Base-by-base conservation (phyloP, 2,113 vertebrate species). In the Tachysurus vachellii region DNA sequence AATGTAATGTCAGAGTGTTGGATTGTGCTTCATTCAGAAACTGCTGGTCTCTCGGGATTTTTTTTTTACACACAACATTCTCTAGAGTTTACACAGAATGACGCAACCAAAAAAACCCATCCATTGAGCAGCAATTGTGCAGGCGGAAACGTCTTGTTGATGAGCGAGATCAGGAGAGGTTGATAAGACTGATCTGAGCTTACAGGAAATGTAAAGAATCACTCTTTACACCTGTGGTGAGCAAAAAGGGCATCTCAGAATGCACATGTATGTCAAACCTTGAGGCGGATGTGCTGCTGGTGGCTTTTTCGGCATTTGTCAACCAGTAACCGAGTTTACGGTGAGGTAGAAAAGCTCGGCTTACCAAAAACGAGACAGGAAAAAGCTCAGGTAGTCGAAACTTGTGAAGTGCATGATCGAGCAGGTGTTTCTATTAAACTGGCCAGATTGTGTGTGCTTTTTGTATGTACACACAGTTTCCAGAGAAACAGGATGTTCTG, bases 181-280 rank as follows among this genome's bases (percentile, higher is more conserved):
- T 61, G 79, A 61, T 61, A 12, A 61, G 31, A 3, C 19, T 13
- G 31, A 0, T 61, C 26, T 54, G 36, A 80, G 56, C 4, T 61
- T 21, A 59, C 31, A 44, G 79, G 79, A 61, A 81, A 81, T 36
- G 12, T 10, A 8, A 42, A 59, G 23, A 61, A 81, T 17, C 56
- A 81, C 79, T 61, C 79, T 61, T 81, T 81, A 81, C 79, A 81
- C 61, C 79, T 56, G 31, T 81, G 79, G 79, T 81, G 79, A 61
- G 79, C 79, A 26, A 81, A 81, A 81, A 59, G 2, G 36, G 54
- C 31, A 80, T 56, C 28, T 31, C 76, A 56, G 50, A 79, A 17
- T 79, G 73, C 70, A 73, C 36, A 50, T 6, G 36, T 23, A 12
- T 5, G 6, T 57, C 16, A 36, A 21, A 21, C 54, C n/a, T 31